Conservation (phyloP, 2,113 vertebrate species). For the Ictalurus furcatus region DNA sequence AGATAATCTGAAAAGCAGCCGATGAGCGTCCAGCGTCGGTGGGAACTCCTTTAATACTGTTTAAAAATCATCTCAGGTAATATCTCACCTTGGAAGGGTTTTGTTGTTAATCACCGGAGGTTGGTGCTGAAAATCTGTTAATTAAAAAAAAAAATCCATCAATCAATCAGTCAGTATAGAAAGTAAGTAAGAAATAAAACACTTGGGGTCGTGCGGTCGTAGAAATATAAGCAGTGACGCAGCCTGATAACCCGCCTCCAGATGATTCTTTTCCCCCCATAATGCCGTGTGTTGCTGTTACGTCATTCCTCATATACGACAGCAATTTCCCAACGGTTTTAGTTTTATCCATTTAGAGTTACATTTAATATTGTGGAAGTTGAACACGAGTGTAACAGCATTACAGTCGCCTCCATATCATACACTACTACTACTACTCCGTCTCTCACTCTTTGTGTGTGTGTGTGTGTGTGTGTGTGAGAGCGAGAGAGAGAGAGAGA, state of each 20-base stretch:
- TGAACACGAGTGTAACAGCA: neutral
- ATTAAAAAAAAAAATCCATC: neutral
- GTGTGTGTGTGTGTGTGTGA: neutral
- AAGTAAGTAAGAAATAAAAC: neutral
- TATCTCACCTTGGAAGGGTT: conserved; percentile 45
- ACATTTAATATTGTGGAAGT: neutral
- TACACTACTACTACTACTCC: neutral
- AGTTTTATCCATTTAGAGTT: neutral
- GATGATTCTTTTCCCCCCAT: neutral
- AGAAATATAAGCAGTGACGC: neutral
- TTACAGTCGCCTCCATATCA: too few relatives aligned
- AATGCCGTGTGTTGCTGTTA: neutral
- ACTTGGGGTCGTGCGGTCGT: neutral
- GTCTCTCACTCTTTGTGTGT: neutral
- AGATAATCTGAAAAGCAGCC: too few relatives aligned
- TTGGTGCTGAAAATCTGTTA: conserved; percentile 63
- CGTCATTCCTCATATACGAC: neutral
- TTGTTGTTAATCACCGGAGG: conserved; percentile 56
- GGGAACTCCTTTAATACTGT: too few relatives aligned
- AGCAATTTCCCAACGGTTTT: too few relatives aligned
- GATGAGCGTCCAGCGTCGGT: too few relatives aligned
- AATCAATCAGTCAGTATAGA: too few relatives aligned
- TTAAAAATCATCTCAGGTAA: too few relatives aligned
- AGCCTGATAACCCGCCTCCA: neutral
- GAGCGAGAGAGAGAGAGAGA: neutral